These are phyloP conservation scores for Patella ulyssiponensis DNA, from an alignment of 2,888 invertebrate genomes.

Conservation along the genomic window DNA sequence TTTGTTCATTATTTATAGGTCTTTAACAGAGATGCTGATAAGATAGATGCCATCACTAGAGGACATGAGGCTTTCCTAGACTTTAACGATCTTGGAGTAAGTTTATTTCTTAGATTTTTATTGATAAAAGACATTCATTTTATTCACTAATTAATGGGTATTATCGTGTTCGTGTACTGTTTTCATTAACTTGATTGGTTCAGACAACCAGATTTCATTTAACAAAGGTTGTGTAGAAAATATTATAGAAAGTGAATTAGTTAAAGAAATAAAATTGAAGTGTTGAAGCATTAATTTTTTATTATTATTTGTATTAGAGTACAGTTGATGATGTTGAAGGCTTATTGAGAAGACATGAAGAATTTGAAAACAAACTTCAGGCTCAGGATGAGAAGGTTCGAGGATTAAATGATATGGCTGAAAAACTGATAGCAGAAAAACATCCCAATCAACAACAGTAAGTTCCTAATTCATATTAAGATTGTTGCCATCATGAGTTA, in stretches of 20 bases:
- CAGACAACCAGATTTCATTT: no score
- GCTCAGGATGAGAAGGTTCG: constrained; percentile 94
- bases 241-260: no score
- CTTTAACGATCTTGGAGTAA: constrained; percentile 87
- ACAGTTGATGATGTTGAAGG: constrained; percentile 85
- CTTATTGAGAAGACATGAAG: constrained; percentile 91
- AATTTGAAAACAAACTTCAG: constrained; percentile 90
- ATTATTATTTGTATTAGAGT: constrained; percentile 75
- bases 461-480: constrained; percentile 29
- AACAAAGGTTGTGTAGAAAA: no score
- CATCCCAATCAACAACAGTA: constrained; percentile 75
- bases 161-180: no score
- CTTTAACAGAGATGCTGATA: constrained; percentile 96
- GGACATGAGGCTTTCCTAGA: constrained; percentile 95
- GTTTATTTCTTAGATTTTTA: constrained; percentile 54
- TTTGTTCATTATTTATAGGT: constrained; percentile 71
- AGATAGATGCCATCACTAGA: constrained; percentile 94
- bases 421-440: constrained; percentile 82
- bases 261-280: no score
- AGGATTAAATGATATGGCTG: constrained; percentile 86
- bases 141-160: no score
- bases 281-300: no score
- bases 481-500: no score
- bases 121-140: no score
- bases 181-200: no score